These are phyloP conservation scores for Psylliodes chrysocephalus DNA, from an alignment of 2,888 invertebrate species.

Conservation along the genomic window DNA sequence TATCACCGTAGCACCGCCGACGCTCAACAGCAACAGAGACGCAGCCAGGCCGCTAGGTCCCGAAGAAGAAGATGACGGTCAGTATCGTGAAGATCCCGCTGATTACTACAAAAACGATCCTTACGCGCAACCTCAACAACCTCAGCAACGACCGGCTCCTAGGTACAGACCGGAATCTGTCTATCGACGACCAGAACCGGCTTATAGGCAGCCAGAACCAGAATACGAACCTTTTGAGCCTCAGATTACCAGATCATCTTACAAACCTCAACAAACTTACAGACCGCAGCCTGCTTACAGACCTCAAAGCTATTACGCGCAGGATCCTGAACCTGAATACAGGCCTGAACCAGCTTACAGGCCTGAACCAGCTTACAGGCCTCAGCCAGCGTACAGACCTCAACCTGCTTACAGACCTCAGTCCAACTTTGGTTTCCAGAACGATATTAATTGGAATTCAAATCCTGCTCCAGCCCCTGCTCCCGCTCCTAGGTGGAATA, in stretches of 20 bases:
- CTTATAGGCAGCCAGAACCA: conserved; percentile 42
- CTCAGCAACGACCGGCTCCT: conserved; percentile 35
- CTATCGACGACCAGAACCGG: conserved; percentile 44
- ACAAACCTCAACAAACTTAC: conserved; percentile 61
- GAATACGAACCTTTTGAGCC: conserved; percentile 50
- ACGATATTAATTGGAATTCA: conserved; percentile 45
- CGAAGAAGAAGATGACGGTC: conserved; percentile 83
- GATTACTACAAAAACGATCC: conserved; percentile 78
- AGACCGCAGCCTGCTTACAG: conserved; percentile 58
- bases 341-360: conserved; percentile 38
- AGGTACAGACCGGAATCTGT: conserved; percentile 39
- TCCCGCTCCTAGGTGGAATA: conserved; percentile 45
- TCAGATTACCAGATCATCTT: conserved; percentile 53
- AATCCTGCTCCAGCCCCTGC: conserved; percentile 46
- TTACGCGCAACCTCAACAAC: conserved; percentile 43
- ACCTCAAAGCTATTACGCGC: conserved; percentile 56
- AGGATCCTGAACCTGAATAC: conserved; percentile 33
- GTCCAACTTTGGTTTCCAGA: conserved; percentile 59
- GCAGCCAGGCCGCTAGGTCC: conserved; percentile 64
- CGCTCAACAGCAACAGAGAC: conserved; percentile 66
- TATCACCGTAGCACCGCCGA: conserved; percentile 87
- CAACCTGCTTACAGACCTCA: conserved; percentile 62
- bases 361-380: conserved; percentile 41
- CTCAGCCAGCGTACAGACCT: conserved; percentile 39
- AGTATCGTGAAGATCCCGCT: conserved; percentile 85